phyloP scores from a whole-genome alignment of 2,888 invertebrate species.

The Athetis lepigone region DNA sequence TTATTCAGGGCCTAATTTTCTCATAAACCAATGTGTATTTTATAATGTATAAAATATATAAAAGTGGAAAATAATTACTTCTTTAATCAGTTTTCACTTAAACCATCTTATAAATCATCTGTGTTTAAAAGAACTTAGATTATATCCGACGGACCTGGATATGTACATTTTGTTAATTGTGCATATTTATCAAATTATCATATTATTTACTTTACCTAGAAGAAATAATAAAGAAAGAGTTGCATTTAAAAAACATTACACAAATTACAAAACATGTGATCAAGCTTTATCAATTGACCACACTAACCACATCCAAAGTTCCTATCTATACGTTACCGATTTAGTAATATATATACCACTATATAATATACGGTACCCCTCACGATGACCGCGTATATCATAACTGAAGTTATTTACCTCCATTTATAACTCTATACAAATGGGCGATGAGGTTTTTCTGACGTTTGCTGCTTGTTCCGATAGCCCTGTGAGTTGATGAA shows the following conservation, averaged over 20 bases:
- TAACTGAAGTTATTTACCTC: slow-evolving; percentile 65
- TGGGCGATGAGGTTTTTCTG: slow-evolving; percentile 77
- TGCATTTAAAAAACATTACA: neutral
- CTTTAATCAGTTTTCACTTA: too few species aligned
- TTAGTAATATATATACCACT: neutral
- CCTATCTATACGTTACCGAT: neutral
- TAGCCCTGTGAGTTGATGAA: slow-evolving; percentile 84
- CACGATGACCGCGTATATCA: slow-evolving; percentile 43
- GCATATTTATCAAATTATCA: too few species aligned
- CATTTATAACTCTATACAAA: slow-evolving; percentile 76
- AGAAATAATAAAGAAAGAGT: too few species aligned
- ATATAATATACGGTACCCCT: slow-evolving; percentile 21
- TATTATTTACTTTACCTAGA: too few species aligned
- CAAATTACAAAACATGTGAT: neutral
- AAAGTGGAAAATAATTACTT: too few species aligned
- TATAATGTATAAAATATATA: too few species aligned
- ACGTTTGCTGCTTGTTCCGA: slow-evolving; percentile 76
- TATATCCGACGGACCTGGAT: too few species aligned
- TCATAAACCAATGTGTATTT: too few species aligned
- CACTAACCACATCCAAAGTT: slow-evolving; percentile 6
- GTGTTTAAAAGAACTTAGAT: too few species aligned
- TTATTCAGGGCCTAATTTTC: too few species aligned
- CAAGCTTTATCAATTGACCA: slow-evolving; percentile 12
- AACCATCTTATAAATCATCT: too few species aligned
- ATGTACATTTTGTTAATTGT: too few species aligned